Evolutionary conservation across 2,888 invertebrate species (phyloP).

Genomic region (Reticulitermes lucifugus): DNA sequence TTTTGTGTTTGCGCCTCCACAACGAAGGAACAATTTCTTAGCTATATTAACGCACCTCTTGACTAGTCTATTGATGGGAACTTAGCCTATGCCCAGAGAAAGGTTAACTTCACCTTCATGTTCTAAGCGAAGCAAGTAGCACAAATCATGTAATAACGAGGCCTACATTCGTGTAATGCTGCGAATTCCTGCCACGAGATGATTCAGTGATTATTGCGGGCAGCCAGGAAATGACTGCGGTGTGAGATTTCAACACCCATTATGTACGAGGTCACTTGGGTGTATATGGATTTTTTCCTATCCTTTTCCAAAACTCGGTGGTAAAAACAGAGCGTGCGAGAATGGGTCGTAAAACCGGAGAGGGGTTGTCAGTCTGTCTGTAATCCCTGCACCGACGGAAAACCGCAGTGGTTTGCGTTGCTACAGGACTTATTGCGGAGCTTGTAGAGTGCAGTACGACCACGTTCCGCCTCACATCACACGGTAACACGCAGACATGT

Average conservation of each 20-base stretch:
- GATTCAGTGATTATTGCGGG: background rate
- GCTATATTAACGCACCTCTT: too few species aligned
- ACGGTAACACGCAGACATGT: too few species aligned
- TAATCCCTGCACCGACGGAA: background rate
- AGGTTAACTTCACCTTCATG: background rate
- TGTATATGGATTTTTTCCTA: background rate
- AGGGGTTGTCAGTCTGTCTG: background rate
- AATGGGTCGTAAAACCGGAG: background rate
- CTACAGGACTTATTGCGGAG: too few species aligned
- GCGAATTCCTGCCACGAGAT: background rate
- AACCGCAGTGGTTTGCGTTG: too few species aligned
- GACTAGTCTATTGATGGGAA: too few species aligned
- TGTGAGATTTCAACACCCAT: background rate
- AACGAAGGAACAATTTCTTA: too few species aligned
- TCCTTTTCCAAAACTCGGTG: background rate
- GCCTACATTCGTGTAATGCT: background rate
- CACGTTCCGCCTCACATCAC: too few species aligned
- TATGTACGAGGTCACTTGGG: background rate
- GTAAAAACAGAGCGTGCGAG: background rate
- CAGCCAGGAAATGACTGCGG: background rate
- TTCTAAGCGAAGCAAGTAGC: background rate
- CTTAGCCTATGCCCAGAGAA: too few species aligned
- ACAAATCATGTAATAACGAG: background rate
- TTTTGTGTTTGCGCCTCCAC: too few species aligned
- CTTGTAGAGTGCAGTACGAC: too few species aligned